A percentile compares a stretch with the other conserved stretches of the same genome.
phyloP scores from a whole-genome alignment of 2,888 invertebrate genomes.

The Hymenopus coronatus region DNA sequence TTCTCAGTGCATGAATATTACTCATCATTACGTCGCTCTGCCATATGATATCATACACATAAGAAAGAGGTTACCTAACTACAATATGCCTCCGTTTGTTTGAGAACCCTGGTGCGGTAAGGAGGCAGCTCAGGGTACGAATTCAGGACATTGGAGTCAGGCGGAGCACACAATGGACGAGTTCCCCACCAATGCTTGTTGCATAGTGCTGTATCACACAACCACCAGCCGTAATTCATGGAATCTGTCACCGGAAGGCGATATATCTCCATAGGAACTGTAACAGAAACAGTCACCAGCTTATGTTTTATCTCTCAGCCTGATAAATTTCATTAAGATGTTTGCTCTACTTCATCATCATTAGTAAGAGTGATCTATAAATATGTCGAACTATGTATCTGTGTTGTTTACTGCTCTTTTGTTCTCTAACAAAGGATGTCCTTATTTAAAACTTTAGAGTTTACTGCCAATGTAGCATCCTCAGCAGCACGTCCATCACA shows the following conservation, averaged over 20 bases:
- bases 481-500: no score
- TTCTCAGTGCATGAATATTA: no score
- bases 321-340: background rate
- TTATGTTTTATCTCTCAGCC: background rate
- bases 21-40: no score
- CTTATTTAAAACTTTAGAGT: no score
- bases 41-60: no score
- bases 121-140: no score
- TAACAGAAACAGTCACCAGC: background rate
- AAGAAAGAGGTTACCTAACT: no score
- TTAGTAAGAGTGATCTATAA: background rate
- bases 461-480: no score
- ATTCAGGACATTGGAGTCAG: background rate
- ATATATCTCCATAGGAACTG: background rate
- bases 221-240: conserved; percentile 1
- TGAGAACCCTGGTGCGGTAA: no score
- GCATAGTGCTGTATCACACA: background rate
- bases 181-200: background rate
- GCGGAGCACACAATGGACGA: background rate
- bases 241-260: background rate
- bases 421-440: no score
- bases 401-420: background rate
- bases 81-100: no score
- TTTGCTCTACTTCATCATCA: background rate
- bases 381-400: background rate